Base-by-base conservation (phyloP, 2,888 invertebrate species). In the Chymomyza amoena region DNA sequence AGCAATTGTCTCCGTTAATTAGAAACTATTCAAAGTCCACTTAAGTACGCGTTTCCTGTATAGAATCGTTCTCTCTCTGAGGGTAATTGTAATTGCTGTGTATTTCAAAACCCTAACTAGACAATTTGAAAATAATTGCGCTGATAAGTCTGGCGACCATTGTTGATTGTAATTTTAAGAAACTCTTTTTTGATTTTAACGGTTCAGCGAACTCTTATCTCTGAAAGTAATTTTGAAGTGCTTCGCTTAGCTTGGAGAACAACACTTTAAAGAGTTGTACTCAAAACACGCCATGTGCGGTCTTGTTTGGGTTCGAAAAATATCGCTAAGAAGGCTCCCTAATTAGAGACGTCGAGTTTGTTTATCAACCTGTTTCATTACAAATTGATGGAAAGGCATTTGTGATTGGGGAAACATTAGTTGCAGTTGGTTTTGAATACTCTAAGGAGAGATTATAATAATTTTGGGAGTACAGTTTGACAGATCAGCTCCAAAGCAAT, bases 111-210 rank as follows among this genome's bases (percentile, higher is more conserved):
- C 80, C 74, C 78, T 81, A 86, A 82, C 82, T 80, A 86, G 82
- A 84, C 88, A 88, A 88, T 86, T 86, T 81, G 74, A 79, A 83
- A 88, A 81, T 88, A 87, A 88, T 87, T 88, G 88, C 78, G 64
- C 20, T 64, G 80, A 88, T 84, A 86, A 45, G 13, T 45, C 39
- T 74, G 70, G 78, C 79, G 68, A 74, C 81, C 86, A 85, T 86
- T 87, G 76, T 72, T 76, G 80, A 66, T 62, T 65, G 68, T 73
- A 64, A 76, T 81, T 86, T 85, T 54, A 50, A 51, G 64, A 54
- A 61, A 60, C 9, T 39, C 51, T 50, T 57, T 79, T 73, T 70
- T 45, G 39, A 7, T 6, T 6, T 13, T 13, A 45, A 81, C 79
- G 80, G 86, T 88, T 86, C 88, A 85, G 77, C 79, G 87, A 78